These are phyloP conservation scores for Pontoporia blainvillei DNA, from an alignment of 2,113 vertebrate species.

Conservation along the genomic window DNA sequence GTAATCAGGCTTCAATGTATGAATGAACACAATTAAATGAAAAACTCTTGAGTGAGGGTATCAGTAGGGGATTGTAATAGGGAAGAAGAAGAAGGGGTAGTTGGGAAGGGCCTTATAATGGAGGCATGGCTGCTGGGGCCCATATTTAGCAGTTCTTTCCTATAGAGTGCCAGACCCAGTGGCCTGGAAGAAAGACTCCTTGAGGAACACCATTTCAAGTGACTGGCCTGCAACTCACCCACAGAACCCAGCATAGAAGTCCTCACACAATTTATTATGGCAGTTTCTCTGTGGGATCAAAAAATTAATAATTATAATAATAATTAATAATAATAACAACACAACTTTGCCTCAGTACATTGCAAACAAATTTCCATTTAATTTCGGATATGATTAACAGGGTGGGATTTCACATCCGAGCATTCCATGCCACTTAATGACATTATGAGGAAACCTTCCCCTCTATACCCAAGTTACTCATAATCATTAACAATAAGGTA, in stretches of 20 bases:
- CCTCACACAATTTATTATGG: not conserved
- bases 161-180: not conserved
- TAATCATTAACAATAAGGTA: not conserved
- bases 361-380: not conserved
- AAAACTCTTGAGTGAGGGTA: not conserved
- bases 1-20: not conserved
- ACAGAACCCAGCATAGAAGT: not conserved
- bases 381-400: not conserved
- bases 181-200: not conserved
- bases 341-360: not conserved
- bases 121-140: not conserved
- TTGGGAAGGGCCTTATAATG: not conserved
- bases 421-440: not conserved
- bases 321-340: not conserved
- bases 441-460: not conserved
- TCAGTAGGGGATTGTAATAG: not conserved
- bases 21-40: not conserved
- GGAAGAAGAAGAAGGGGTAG: not conserved
- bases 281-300: not conserved
- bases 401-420: not conserved
- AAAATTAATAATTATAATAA: not conserved
- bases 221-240: not conserved
- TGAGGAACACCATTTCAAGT: not conserved
- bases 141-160: not conserved
- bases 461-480: not conserved